phyloP scores from a whole-genome alignment of 2,888 invertebrate genomes.

The Yponomeuta plumbellus region DNA sequence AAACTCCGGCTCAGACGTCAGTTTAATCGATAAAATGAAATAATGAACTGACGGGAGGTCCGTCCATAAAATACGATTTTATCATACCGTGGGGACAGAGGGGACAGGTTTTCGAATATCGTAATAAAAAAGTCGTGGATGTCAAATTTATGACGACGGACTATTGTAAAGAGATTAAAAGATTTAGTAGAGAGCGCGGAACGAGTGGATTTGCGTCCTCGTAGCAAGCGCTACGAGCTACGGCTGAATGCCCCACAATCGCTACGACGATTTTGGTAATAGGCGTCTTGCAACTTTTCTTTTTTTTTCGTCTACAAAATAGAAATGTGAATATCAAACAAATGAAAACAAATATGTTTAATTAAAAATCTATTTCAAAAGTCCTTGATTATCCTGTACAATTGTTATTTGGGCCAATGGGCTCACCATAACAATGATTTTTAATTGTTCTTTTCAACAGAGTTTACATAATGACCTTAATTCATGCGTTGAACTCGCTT shows the following conservation, averaged over 20 bases:
- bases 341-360: too few relatives aligned
- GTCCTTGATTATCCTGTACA: too few relatives aligned
- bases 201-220: constrained; percentile 33
- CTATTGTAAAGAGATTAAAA: constrained; percentile 76
- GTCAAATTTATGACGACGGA: constrained; percentile 74
- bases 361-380: too few relatives aligned
- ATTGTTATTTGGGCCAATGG: too few relatives aligned
- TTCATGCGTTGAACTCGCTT: too few relatives aligned
- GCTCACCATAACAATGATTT: too few relatives aligned
- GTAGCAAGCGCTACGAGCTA: constrained; percentile 28
- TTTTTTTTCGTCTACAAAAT: background rate
- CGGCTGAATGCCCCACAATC: constrained; percentile 30
- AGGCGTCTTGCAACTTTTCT: background rate
- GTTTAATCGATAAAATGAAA: constrained; percentile 68
- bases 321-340: too few relatives aligned
- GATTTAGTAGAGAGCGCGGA: constrained; percentile 64
- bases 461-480: too few relatives aligned
- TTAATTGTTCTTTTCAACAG: too few relatives aligned
- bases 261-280: constrained; percentile 28
- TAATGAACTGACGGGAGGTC: constrained; percentile 63
- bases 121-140: constrained; percentile 76
- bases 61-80: constrained; percentile 73
- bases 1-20: constrained; percentile 36
- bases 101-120: constrained; percentile 71
- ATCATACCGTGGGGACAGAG: constrained; percentile 70